Evolutionary conservation across 30 jellyfish, hydroid and myxozoan genomes (phyloP).

Genomic region (Pseudorhiza aurosa): DNA sequence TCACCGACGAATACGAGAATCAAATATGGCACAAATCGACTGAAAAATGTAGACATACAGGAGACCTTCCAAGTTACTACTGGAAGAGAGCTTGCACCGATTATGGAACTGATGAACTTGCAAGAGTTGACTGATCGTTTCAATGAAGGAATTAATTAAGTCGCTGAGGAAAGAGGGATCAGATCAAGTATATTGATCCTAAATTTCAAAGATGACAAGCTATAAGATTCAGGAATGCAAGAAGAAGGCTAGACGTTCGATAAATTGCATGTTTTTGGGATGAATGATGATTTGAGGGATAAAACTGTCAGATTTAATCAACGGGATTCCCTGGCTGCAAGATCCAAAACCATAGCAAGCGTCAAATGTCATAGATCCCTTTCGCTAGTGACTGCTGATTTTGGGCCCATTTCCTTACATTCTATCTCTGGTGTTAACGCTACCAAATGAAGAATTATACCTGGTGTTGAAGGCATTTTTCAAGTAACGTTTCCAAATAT

Average conservation of each 20-base stretch:
- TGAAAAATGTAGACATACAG: constrained; percentile 29
- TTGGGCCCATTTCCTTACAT: constrained; percentile 20
- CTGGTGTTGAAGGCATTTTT: constrained; percentile 29
- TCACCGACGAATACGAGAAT: too few relatives aligned
- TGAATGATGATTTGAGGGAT: too few relatives aligned
- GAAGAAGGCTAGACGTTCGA: constrained; percentile 35
- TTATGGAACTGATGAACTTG: constrained; percentile 27
- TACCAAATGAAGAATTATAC: constrained; percentile 51
- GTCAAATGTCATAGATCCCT: constrained; percentile 9
- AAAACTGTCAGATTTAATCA: constrained; percentile 18
- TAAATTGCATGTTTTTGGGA: too few relatives aligned
- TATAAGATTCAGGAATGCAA: constrained; percentile 23
- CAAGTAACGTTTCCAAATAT: constrained; percentile 26
- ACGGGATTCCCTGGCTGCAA: constrained; percentile 10
- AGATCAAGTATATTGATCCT: too few relatives aligned
- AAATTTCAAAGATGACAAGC: too few relatives aligned
- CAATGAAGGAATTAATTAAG: constrained; percentile 50
- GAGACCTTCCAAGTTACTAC: constrained; percentile 9
- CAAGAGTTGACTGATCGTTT: constrained; percentile 28
- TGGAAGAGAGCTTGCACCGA: constrained; percentile 42
- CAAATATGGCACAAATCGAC: constrained; percentile 53
- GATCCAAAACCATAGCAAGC: too few relatives aligned
- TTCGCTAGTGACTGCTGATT: constrained; percentile 44
- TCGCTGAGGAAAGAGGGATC: too few relatives aligned
- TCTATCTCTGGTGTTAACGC: constrained; percentile 41